These are phyloP conservation scores for Polypterus bichir DNA, from an alignment of 2,113 vertebrate genomes.

Conservation along the genomic window DNA sequence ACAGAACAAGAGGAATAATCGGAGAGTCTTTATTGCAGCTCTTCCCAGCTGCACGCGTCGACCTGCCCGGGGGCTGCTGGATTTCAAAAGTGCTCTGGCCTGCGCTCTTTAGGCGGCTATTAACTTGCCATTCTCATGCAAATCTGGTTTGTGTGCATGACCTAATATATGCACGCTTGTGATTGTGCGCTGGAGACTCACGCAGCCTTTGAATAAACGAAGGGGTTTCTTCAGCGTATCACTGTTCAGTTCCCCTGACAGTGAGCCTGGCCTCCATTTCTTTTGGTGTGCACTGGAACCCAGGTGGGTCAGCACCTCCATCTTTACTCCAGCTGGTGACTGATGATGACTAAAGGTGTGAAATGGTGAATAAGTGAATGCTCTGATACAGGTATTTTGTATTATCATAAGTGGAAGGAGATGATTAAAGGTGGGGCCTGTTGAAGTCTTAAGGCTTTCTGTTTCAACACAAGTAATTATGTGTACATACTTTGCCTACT, in stretches of 20 bases:
- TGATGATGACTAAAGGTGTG: no score
- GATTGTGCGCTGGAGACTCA: constrained; percentile 77
- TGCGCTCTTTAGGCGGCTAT: constrained; percentile 97
- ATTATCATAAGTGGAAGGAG: background rate
- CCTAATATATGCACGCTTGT: constrained; percentile 96
- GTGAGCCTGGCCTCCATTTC: background rate
- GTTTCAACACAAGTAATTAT: background rate
- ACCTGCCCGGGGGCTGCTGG: constrained; percentile 84
- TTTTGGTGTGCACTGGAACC: background rate
- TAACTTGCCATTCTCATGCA: constrained; percentile 99
- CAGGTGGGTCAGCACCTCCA: background rate
- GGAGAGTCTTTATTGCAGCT: constrained; percentile 41
- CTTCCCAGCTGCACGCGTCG: constrained; percentile 57
- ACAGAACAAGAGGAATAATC: constrained; percentile 26
- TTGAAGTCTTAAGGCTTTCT: background rate
- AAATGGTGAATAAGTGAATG: background rate
- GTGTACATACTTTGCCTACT: background rate
- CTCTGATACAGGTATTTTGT: background rate
- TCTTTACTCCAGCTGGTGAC: background rate
- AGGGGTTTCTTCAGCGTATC: constrained; percentile 27
- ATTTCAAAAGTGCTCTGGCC: constrained; percentile 95
- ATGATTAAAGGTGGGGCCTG: background rate
- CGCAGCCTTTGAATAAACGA: constrained; percentile 77
- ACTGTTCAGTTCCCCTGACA: constrained; percentile 13
- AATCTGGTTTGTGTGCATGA: constrained; percentile 97